Base-by-base conservation (phyloP, 2,888 invertebrate species). In the Zele albiditarsus region DNA sequence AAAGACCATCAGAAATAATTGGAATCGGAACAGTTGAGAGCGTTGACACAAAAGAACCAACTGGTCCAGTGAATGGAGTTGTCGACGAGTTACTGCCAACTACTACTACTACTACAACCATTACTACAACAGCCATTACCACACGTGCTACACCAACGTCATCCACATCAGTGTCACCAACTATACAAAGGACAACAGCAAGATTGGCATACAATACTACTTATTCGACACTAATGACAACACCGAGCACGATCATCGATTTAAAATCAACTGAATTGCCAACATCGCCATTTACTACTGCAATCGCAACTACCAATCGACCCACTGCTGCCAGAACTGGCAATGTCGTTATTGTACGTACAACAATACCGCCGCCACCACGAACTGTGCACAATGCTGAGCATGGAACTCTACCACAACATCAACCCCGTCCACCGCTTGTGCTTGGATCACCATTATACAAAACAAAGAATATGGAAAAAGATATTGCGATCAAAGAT, bases 401-500 rank as follows among this genome's bases (percentile, higher is more conserved):
- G 16, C 76, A 83, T 5, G 78, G 76, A 0, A 81, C 81, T 1
- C 80, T 80, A 57, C 83, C 80, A 42, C 80, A 82, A 33, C 91
- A 92, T 81, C 94, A 93, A 83, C 87, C 87, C 0, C 91, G 94
- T 74, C 95, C 95, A 25, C 94, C 95, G 0, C 90, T 95, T 78
- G 93, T 95, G 6, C 92, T 94, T 89, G 94, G 93, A 77, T 94
- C 93, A 83, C 93, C 93, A 8, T 93, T 87, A 23, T 92, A 91
- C 79, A 91, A 91, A 78, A 88, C 91, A 2, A 94, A 94, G 82
- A 91, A 93, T 68, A 92, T 92, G 80, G 94, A 94, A 80, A 94
- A 93, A 81, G 96, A 96, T 86, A 95, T 97, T 27, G 94, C 96
- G 28, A 95, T 97, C 42, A 95, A 95, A 88, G 95, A 95, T 84